phyloP scores from a whole-genome alignment of 2,888 invertebrate species.

The Stenchaetothrips biformis region DNA sequence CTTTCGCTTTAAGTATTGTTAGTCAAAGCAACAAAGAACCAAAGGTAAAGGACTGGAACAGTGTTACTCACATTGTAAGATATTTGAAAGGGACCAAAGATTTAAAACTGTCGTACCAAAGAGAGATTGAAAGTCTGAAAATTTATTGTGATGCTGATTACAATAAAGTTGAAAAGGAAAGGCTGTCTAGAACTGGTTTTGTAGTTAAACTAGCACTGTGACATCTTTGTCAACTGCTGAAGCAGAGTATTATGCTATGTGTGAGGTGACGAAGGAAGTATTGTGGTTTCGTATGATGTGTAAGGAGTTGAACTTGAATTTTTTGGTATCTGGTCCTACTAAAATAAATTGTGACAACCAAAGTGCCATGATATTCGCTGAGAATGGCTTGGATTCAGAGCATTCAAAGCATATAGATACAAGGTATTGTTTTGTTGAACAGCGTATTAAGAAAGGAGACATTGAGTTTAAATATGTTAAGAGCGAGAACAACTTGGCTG shows the following conservation, averaged over 20 bases:
- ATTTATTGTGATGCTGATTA: background rate
- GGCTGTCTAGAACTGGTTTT: background rate
- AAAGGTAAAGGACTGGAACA: too few relatives aligned
- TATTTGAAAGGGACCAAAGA: too few relatives aligned
- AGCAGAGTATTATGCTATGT: background rate
- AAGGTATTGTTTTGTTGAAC: background rate
- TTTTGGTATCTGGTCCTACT: background rate
- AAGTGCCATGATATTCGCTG: background rate
- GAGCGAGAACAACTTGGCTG: background rate
- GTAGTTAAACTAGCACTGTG: background rate
- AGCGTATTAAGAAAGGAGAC: background rate
- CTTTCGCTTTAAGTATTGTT: too few relatives aligned
- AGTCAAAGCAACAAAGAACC: too few relatives aligned
- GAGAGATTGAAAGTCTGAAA: background rate
- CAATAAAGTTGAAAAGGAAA: background rate
- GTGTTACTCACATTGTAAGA: too few relatives aligned
- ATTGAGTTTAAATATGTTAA: background rate
- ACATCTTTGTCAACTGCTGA: background rate
- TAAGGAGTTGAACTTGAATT: background rate
- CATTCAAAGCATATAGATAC: background rate
- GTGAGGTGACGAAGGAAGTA: background rate
- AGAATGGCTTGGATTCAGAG: background rate
- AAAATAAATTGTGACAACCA: conserved; percentile 28
- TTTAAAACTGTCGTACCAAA: background rate
- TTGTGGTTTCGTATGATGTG: conserved; percentile 18